Evolutionary conservation across 37 sponge, comb jelly and placozoan genomes (phyloP).

Genomic region (Chondrosia reniformis): DNA sequence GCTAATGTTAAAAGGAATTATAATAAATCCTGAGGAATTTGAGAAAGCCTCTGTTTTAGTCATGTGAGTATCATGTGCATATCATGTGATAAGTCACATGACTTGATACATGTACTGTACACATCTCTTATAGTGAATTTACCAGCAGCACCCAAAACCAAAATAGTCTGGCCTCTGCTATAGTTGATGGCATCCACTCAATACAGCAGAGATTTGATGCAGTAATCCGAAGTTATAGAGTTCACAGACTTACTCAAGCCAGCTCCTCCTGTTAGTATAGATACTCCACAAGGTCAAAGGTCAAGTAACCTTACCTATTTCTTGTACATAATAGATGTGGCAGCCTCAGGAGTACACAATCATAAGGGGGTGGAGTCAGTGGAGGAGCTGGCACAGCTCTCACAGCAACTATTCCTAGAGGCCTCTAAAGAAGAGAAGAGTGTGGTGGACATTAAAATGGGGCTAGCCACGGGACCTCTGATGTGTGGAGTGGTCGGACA

Average conservation of each 20-base stretch:
- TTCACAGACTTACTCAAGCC: neutral
- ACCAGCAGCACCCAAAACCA: no score
- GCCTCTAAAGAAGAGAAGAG: no score
- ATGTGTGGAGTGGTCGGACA: no score
- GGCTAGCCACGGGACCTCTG: no score
- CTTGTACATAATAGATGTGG: neutral
- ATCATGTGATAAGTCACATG: neutral
- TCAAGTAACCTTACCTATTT: neutral
- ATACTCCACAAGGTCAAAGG: neutral
- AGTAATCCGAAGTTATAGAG: neutral
- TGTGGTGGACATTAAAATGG: no score
- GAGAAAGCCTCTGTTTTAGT: neutral
- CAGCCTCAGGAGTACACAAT: neutral
- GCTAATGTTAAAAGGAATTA: neutral
- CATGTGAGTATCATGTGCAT: constrained; percentile 13
- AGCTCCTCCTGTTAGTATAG: neutral
- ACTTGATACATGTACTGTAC: neutral
- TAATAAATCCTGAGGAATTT: neutral
- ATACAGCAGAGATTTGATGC: neutral
- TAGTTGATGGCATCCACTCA: neutral
- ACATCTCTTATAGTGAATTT: neutral
- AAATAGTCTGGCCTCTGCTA: neutral
- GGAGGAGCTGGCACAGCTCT: neutral
- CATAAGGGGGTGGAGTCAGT: neutral
- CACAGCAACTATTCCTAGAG: no score